phyloP scores from a whole-genome alignment of 1,140 invertebrate genomes.

The Drosophila tristis region DNA sequence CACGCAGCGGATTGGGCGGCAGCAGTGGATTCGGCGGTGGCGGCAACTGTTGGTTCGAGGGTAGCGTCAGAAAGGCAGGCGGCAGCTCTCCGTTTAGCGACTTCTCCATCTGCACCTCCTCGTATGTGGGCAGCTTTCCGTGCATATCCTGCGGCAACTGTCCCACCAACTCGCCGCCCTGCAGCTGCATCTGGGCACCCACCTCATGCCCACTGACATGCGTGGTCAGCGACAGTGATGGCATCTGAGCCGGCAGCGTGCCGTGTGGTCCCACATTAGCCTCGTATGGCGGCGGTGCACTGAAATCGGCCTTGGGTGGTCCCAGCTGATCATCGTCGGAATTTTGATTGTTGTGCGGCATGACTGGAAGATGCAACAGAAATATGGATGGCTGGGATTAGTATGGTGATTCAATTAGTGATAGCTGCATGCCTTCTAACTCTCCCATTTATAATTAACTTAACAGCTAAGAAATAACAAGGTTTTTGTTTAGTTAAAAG shows the following conservation, averaged over 20 bases:
- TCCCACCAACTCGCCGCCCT: slow-evolving; percentile 35
- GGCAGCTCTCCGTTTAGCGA: slow-evolving; percentile 89
- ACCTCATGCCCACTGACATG: slow-evolving; percentile 38
- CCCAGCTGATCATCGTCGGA: slow-evolving; percentile 87
- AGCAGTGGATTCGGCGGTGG: slow-evolving; percentile 66
- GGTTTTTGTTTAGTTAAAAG: too few species aligned
- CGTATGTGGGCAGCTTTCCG: slow-evolving; percentile 94
- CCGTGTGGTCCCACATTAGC: slow-evolving; percentile 60
- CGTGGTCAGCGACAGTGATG: slow-evolving; percentile 48
- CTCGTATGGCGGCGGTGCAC: slow-evolving; percentile 92
- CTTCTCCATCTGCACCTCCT: slow-evolving; percentile 94
- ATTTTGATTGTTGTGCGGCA: slow-evolving; percentile 75
- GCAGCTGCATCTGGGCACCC: slow-evolving; percentile 21
- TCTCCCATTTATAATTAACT: too few species aligned
- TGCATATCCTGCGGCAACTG: slow-evolving; percentile 84
- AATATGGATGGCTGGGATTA: neutral
- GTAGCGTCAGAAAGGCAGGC: slow-evolving; percentile 70
- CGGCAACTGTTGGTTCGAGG: slow-evolving; percentile 66
- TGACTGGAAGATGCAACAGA: slow-evolving; percentile 38
- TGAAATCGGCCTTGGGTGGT: slow-evolving; percentile 92
- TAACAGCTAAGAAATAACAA: too few species aligned
- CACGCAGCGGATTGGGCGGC: slow-evolving; percentile 81
- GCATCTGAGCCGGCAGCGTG: slow-evolving; percentile 47
- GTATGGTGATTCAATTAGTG: too few species aligned
- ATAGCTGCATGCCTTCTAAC: too few species aligned